These are phyloP conservation scores for Paguma larvata DNA, from an alignment of 2,797 vertebrate species.

Conservation along the genomic window DNA sequence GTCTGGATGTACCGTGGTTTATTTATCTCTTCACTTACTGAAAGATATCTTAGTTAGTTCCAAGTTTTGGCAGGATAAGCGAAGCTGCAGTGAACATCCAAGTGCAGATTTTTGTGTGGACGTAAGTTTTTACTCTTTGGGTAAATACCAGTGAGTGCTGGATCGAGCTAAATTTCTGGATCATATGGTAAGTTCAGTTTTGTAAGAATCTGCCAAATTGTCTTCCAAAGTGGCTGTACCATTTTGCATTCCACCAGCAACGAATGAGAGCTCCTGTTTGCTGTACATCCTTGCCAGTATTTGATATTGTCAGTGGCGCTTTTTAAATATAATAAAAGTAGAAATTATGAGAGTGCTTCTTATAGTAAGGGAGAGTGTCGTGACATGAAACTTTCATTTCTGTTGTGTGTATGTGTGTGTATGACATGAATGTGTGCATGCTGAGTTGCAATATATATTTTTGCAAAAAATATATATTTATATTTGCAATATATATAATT, in stretches of 20 bases:
- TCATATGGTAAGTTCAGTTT: not conserved
- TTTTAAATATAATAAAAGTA: not conserved
- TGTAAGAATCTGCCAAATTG: not conserved
- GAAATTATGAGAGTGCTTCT: not conserved
- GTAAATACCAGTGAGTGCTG: not conserved
- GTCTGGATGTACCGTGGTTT: not conserved
- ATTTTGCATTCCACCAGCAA: not conserved
- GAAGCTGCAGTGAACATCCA: not conserved
- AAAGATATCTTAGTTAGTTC: not conserved
- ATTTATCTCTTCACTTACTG: not conserved
- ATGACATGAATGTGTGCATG: not conserved
- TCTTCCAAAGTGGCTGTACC: not conserved
- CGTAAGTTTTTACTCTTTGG: slow-evolving; percentile 24
- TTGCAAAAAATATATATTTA: too few relatives aligned
- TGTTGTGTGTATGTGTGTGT: not conserved
- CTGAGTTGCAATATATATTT: not conserved
- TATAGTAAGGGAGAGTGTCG: not conserved
- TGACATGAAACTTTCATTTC: slow-evolving; percentile 3
- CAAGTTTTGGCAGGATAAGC: not conserved
- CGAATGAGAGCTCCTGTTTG: not conserved
- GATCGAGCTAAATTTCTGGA: not conserved
- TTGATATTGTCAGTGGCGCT: not conserved
- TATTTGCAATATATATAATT: too few relatives aligned
- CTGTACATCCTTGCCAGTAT: not conserved
- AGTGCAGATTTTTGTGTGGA: not conserved